Evolutionary conservation across 2,888 invertebrate genomes (phyloP), one percentile per base, ranked within the genome.

Genomic region (Oxycera nigricornis): DNA sequence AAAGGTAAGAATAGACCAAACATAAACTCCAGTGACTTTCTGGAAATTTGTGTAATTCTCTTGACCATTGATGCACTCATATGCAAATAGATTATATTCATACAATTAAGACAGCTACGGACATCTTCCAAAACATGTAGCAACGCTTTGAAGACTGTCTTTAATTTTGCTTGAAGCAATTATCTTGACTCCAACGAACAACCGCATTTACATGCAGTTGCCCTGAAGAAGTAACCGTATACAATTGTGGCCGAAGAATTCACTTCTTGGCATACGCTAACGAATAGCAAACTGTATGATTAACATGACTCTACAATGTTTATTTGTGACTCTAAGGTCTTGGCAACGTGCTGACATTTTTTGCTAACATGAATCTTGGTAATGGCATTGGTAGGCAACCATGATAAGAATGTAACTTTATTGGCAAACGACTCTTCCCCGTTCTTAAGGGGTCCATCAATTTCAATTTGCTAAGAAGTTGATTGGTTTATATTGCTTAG

Each of bases 201-300:
- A 55, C 50, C 17, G 17, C 11, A 55, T 55, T 4, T 55, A 24
- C 52, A 6, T 20, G 22, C 2, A 22, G 4, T 9, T 55, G 24
- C 24, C 52, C 22, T 55, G 22, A 22, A 55, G 22, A 22, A 20
- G 52, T 22, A 24, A 55, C 52, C 52, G 52, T 24, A 22, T 24
- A 55, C 24, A 55, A 24, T 22, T 22, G 52, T 20, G 24, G 9
- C 50, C 3, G 17, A 7, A 55, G 52, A 35, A 35, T 35, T 46
- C n/a, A 46, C 52, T 55, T 55, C 52, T 55, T 55, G 20, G 52
- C 20, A 11, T 55, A 55, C 52, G 52, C 52, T 55, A 55, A 24
- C 20, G 24, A 55, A 55, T 55, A 20, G 20, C 9, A 55, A 55
- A 24, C 22, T 20, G 24, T 55, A 55, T 55, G 52, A 55, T 55